Conservation (phyloP, 2,797 vertebrate species). For the Knipowitschia caucasica region DNA sequence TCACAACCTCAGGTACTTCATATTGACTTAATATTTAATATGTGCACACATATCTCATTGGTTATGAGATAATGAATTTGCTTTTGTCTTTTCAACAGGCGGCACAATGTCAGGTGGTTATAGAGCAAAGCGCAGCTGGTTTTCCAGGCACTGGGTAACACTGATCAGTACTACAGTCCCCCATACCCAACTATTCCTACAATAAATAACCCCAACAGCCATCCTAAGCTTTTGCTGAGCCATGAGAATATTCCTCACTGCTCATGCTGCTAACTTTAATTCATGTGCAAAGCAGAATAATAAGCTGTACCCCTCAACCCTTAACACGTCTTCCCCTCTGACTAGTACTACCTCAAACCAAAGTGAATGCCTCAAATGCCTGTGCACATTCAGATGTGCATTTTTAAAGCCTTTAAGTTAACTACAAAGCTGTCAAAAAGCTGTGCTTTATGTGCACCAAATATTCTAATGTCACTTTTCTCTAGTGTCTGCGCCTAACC, state of each 20-base stretch:
- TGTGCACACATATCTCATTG: background rate
- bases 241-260: constrained; percentile 10
- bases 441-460: constrained; percentile 15
- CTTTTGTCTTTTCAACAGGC: constrained; percentile 28
- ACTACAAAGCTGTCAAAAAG: constrained; percentile 11
- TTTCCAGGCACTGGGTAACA: constrained; percentile 71
- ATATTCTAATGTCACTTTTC: constrained; percentile 35
- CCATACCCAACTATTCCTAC: constrained; percentile 1
- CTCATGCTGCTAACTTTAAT: constrained; percentile 31
- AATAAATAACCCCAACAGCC: background rate
- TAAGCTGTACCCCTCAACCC: background rate
- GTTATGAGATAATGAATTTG: background rate
- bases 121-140: constrained; percentile 67
- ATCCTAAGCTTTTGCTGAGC: constrained; percentile 3
- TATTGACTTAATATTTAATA: background rate
- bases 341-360: constrained; percentile 50
- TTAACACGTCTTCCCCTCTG: background rate
- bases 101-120: constrained; percentile 69
- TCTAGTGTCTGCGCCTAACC: constrained; percentile 60
- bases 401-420: constrained; percentile 51
- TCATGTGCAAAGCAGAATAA: constrained; percentile 8
- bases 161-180: constrained; percentile 21
- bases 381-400: constrained; percentile 36
- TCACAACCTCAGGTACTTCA: constrained; percentile 66
- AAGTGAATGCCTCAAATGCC: constrained; percentile 63